Conservation (phyloP, 2,888 invertebrate species). For the Trichogramma dendrolimi region DNA sequence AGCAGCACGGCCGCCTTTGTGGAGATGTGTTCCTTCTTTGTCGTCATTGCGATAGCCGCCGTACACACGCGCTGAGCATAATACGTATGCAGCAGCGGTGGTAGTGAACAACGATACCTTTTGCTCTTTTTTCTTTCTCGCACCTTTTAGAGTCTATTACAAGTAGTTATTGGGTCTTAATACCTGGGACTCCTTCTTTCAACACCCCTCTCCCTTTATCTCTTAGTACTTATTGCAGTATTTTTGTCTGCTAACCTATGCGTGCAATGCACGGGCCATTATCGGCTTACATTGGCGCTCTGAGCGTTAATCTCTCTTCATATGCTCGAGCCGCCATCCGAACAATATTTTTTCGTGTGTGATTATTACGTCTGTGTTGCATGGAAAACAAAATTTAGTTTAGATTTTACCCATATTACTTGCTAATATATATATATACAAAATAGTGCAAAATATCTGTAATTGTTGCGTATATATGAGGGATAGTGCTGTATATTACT, state of each 20-base stretch:
- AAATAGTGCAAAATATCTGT: too few species aligned
- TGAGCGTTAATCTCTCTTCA: background rate
- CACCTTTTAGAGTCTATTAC: slow-evolving; percentile 39
- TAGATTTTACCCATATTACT: too few species aligned
- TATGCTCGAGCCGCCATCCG: background rate
- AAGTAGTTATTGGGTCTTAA: slow-evolving; percentile 46
- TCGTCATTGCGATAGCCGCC: background rate
- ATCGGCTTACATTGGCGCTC: slow-evolving; percentile 40
- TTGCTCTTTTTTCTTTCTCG: slow-evolving; percentile 14
- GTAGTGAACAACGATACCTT: background rate
- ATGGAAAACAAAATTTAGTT: too few species aligned
- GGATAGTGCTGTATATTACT: too few species aligned
- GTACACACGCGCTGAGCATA: too few species aligned
- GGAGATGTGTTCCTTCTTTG: slow-evolving; percentile 6
- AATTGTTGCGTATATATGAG: too few species aligned
- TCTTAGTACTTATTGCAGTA: too few species aligned
- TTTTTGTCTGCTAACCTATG: background rate
- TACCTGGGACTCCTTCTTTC: slow-evolving; percentile 28
- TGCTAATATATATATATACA: too few species aligned
- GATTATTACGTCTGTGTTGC: too few species aligned
- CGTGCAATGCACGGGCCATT: slow-evolving; percentile 35
- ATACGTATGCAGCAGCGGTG: too few species aligned
- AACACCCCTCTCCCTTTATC: too few species aligned
- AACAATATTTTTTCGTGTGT: too few species aligned
- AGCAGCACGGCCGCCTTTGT: slow-evolving; percentile 29